phyloP scores from a whole-genome alignment of 2,113 vertebrate species.

The Cyanoramphus novaezelandiae region DNA sequence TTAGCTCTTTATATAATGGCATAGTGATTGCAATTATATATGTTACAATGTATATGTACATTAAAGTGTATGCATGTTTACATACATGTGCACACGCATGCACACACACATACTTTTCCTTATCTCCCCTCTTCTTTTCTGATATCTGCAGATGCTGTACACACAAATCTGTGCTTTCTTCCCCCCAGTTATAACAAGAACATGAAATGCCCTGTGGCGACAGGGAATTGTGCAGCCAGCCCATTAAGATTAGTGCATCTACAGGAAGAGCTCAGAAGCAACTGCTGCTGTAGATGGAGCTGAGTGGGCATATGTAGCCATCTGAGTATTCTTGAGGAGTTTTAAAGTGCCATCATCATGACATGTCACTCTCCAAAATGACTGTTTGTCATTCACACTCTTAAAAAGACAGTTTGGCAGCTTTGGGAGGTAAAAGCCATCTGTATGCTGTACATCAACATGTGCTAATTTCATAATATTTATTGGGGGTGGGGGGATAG shows the following conservation, averaged over 20 bases:
- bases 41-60: neutral
- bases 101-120: accelerated
- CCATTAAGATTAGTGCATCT: conserved; percentile 36
- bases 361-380: conserved; percentile 41
- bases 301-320: conserved; percentile 18
- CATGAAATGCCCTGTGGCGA: neutral
- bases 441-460: neutral
- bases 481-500: neutral
- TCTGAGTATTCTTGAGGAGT: conserved; percentile 25
- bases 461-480: conserved; percentile 35
- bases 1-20: neutral
- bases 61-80: neutral
- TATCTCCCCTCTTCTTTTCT: neutral
- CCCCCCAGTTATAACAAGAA: conserved; percentile 13
- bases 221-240: conserved; percentile 26
- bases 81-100: accelerated
- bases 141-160: neutral
- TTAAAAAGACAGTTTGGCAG: conserved; percentile 55
- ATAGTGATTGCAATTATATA: neutral
- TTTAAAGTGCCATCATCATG: conserved; percentile 55
- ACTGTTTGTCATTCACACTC: conserved; percentile 43
- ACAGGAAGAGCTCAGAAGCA: conserved; percentile 24
- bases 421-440: conserved; percentile 39
- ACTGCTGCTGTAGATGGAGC: conserved; percentile 40
- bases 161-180: neutral